Percentiles rank a stretch among this genome's conserved stretches.
These are phyloP conservation scores for Oscheius sp. DNA, from an alignment of 2,888 invertebrate species.

Conservation along the genomic window DNA sequence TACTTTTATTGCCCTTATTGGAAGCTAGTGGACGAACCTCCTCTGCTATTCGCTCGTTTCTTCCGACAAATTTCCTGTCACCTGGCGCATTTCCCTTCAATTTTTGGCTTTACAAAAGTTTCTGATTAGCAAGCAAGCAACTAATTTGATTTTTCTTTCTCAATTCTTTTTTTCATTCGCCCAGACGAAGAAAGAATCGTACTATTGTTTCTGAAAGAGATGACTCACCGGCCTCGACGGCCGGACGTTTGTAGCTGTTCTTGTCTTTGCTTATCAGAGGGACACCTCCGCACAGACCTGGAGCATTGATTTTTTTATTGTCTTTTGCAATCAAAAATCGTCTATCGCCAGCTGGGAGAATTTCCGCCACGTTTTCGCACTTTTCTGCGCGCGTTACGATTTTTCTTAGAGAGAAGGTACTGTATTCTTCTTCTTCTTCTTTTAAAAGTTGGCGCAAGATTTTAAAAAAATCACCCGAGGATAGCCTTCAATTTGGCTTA, in stretches of 20 bases:
- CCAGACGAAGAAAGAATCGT: neutral
- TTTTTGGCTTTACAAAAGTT: neutral
- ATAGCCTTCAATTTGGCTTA: no score
- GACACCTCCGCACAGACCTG: neutral
- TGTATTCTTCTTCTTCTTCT: no score
- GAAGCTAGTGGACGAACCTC: neutral
- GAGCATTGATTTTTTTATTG: neutral
- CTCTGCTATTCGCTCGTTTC: neutral
- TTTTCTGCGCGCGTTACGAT: no score
- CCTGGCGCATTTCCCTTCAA: neutral
- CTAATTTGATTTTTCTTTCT: neutral
- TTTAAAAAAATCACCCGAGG: no score
- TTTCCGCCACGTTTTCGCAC: no score
- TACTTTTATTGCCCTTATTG: constrained; percentile 16
- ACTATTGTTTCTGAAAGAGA: neutral
- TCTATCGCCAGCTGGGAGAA: no score
- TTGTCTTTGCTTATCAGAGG: neutral
- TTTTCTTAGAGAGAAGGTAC: no score
- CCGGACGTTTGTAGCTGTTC: constrained; percentile 2
- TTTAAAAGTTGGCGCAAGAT: no score
- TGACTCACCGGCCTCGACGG: neutral
- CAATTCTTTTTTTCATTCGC: no score
- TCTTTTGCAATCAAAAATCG: no score
- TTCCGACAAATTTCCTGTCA: neutral
- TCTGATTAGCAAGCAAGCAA: neutral